Percentiles rank a stretch among this genome's conserved stretches.
Evolutionary conservation across 2,113 vertebrate genomes (phyloP).

Genomic region (Xenopus tropicalis): DNA sequence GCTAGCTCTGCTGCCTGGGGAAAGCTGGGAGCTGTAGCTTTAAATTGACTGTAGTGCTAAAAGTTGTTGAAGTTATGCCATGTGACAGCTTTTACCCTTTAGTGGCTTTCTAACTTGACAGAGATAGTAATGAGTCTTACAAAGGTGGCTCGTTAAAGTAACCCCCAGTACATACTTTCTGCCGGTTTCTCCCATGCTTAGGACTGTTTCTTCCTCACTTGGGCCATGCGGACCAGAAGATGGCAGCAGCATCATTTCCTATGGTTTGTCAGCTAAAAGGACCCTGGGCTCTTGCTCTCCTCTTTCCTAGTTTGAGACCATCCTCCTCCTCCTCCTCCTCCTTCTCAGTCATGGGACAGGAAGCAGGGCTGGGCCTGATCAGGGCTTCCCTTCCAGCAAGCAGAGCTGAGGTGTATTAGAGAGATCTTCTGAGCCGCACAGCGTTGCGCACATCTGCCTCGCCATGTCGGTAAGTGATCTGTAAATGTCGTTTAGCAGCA

Average conservation of each 20-base stretch:
- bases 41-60: too few species aligned
- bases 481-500: too few species aligned
- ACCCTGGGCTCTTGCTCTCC: not conserved
- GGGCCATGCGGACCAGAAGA: slow-evolving; percentile 37
- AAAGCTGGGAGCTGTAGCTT: too few species aligned
- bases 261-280: not conserved
- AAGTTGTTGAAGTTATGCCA: too few species aligned
- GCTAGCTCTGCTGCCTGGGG: too few species aligned
- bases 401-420: slow-evolving; percentile 12
- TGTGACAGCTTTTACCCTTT: too few species aligned
- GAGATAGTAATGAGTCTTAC: too few species aligned
- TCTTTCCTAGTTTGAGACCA: not conserved
- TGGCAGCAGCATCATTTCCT: slow-evolving; percentile 41
- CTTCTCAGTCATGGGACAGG: slow-evolving; percentile 17
- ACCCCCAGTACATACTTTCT: slow-evolving; percentile 30
- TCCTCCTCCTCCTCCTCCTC: slow-evolving; percentile 1
- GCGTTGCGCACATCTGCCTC: not conserved
- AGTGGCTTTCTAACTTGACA: too few species aligned
- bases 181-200: slow-evolving; percentile 35
- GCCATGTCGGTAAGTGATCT: not conserved
- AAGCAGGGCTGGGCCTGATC: slow-evolving; percentile 14
- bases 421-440: too few species aligned
- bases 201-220: slow-evolving; percentile 22
- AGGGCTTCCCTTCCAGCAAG: slow-evolving; percentile 3
- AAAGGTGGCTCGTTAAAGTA: too few species aligned